Conservation (phyloP, 2,797 vertebrate species). For the Melanotaenia nigrans region DNA sequence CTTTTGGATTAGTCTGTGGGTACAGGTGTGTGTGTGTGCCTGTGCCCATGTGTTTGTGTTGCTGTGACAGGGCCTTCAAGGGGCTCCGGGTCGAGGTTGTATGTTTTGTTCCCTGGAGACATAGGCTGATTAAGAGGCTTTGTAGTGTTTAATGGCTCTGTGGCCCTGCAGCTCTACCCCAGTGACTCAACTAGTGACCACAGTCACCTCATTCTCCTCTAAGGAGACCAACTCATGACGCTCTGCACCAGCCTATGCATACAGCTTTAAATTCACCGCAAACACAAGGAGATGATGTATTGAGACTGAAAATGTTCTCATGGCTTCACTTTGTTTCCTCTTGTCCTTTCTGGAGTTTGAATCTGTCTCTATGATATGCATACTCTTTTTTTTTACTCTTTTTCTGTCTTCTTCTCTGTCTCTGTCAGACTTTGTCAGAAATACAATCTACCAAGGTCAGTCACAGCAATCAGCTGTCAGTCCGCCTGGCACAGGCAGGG, state of each 20-base stretch:
- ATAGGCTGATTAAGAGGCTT: conserved; percentile 68
- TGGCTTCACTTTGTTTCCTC: conserved; percentile 6
- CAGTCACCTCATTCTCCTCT: conserved; percentile 17
- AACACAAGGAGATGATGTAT: conserved; percentile 7
- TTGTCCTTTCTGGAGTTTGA: neutral
- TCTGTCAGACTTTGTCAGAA: conserved; percentile 43
- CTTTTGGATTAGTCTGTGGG: conserved; percentile 15
- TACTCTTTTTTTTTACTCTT: neutral
- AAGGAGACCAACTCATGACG: conserved; percentile 22
- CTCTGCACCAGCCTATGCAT: conserved; percentile 5
- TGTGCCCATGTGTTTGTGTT: conserved; percentile 9
- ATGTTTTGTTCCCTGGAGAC: conserved; percentile 53
- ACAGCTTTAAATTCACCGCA: conserved; percentile 35
- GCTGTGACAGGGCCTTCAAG: conserved; percentile 18
- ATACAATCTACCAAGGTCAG: conserved; percentile 62
- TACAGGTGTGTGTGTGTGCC: neutral
- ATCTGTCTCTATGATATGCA: neutral
- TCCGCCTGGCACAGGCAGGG: conserved; percentile 37
- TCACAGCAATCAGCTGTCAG: conserved; percentile 60
- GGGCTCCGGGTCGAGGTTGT: conserved; percentile 53
- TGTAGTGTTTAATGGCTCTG: conserved; percentile 67
- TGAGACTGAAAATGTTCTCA: conserved; percentile 7
- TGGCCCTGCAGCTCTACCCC: conserved; percentile 28
- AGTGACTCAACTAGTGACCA: conserved; percentile 37
- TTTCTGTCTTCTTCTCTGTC: conserved; percentile 4